A percentile compares a stretch with the other conserved stretches of the same genome.
These are phyloP conservation scores for Holothuria leucospilota DNA, from an alignment of 53 echinoderm and acorn worm genomes.

Conservation along the genomic window DNA sequence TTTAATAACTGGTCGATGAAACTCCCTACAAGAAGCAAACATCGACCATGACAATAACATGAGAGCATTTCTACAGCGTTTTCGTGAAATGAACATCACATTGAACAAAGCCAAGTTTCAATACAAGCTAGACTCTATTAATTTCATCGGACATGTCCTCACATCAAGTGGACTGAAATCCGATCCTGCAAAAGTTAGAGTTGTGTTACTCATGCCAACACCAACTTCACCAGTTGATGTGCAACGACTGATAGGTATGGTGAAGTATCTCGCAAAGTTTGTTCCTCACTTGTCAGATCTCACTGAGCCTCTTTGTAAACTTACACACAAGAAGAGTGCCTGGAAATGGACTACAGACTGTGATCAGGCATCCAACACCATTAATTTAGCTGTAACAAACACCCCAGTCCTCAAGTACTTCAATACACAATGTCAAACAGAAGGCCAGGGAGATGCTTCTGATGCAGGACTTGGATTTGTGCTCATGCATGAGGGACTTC, in stretches of 20 bases:
- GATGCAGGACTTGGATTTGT: constrained; percentile 36
- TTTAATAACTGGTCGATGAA: constrained; percentile 59
- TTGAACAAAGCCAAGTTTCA: constrained; percentile 12
- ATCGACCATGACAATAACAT: constrained; percentile 62
- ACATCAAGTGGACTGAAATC: constrained; percentile 44
- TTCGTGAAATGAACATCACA: constrained; percentile 51
- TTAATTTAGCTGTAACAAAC: constrained; percentile 12
- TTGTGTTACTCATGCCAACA: constrained; percentile 18
- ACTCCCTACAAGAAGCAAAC: constrained; percentile 46
- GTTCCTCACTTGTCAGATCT: constrained; percentile 5
- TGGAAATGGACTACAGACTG: constrained; percentile 39
- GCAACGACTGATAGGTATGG: constrained; percentile 40
- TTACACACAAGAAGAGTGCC: constrained; percentile 5
- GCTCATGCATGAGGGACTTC: constrained; percentile 40
- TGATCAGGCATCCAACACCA: constrained; percentile 29
- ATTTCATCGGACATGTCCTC: constrained; percentile 46
- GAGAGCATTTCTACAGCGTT: constrained; percentile 47
- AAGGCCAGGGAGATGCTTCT: constrained; percentile 48
- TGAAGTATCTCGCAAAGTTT: constrained; percentile 44
- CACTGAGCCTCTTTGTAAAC: background rate
- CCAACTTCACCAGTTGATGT: constrained; percentile 21
- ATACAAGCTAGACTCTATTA: background rate
- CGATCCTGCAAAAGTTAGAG: constrained; percentile 32
- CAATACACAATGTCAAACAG: constrained; percentile 24
- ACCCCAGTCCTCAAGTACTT: constrained; percentile 46